Evolutionary conservation across 2,888 invertebrate genomes (phyloP).

Genomic region (Alsophila aescularia): DNA sequence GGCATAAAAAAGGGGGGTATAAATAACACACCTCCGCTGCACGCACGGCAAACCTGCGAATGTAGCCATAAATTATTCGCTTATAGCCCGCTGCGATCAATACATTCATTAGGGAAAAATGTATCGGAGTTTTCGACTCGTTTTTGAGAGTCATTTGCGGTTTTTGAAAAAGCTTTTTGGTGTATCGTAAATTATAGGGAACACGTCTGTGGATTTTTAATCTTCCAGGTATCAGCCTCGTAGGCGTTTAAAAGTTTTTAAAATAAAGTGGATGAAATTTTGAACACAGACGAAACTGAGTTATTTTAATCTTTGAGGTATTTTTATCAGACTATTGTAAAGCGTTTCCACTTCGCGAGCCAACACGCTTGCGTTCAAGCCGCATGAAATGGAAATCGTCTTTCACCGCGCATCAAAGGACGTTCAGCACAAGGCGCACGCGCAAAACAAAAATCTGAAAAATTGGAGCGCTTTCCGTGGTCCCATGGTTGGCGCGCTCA

Average conservation of each 20-base stretch:
- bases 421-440: no score
- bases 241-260: neutral
- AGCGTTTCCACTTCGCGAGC: no score
- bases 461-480: no score
- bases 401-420: no score
- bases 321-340: no score
- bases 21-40: constrained; percentile 82
- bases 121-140: constrained; percentile 48
- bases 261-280: no score
- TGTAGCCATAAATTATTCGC: constrained; percentile 77
- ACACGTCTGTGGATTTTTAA: constrained; percentile 33
- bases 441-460: no score
- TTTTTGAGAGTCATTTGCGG: constrained; percentile 62
- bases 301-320: no score
- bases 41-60: constrained; percentile 71
- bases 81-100: constrained; percentile 75
- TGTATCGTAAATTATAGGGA: constrained; percentile 53
- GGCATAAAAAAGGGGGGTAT: constrained; percentile 82
- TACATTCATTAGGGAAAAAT: constrained; percentile 81
- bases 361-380: no score
- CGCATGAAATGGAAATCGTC: no score
- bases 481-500: no score
- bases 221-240: constrained; percentile 2
- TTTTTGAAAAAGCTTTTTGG: constrained; percentile 58
- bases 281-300: no score